Conservation (phyloP, 2,113 vertebrate species). For the Neodon shergylaensis region DNA sequence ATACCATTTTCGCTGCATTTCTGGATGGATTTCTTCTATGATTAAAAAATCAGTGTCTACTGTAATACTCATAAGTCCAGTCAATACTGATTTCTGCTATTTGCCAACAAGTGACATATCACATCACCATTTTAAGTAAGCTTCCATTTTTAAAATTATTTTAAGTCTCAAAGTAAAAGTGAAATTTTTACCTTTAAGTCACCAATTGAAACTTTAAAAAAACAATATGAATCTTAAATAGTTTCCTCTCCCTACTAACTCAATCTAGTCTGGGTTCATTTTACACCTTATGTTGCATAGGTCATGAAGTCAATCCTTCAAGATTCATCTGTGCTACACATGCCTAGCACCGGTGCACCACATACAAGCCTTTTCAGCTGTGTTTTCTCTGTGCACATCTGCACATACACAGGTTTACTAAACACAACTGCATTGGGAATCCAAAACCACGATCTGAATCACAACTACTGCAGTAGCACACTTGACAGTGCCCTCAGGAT, state of each 20-base stretch:
- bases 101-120: neutral
- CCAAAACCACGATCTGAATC: constrained; percentile 16
- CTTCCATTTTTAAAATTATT: constrained; percentile 40
- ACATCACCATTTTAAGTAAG: neutral
- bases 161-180: constrained; percentile 35
- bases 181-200: constrained; percentile 15
- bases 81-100: neutral
- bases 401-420: neutral
- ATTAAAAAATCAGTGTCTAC: constrained; percentile 13
- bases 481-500: neutral
- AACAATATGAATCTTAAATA: neutral
- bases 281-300: neutral
- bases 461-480: constrained; percentile 50
- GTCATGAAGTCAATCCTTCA: neutral
- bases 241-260: neutral
- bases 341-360: neutral
- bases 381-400: constrained; percentile 43
- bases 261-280: neutral
- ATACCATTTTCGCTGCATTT: neutral
- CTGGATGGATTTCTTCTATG: neutral
- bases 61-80: constrained; percentile 10
- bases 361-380: neutral
- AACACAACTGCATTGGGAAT: constrained; percentile 38
- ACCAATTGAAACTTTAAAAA: constrained; percentile 42
- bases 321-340: constrained; percentile 18